Percentiles rank a stretch among this genome's conserved stretches.
Evolutionary conservation across 2,797 vertebrate genomes (phyloP).

Genomic region (Phyllotis vaccarum): DNA sequence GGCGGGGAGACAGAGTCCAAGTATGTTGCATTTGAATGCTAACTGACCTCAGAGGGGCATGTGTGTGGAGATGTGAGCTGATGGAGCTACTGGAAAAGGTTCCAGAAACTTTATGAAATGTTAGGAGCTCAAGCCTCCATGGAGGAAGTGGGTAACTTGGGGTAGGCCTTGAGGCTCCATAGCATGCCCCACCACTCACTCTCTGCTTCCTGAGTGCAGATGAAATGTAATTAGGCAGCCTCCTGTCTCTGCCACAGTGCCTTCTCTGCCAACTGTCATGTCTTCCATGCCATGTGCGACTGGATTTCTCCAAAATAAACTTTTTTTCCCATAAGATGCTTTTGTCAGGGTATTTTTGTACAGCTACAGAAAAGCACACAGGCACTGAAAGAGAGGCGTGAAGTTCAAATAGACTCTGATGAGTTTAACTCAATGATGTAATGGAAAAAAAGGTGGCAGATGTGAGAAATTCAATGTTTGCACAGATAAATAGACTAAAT

Average conservation of each 20-base stretch:
- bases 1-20: not conserved
- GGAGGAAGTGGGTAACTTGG: not conserved
- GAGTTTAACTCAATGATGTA: not conserved
- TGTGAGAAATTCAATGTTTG: not conserved
- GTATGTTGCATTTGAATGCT: not conserved
- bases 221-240: too few species aligned
- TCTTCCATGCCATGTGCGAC: not conserved
- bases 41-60: too few species aligned
- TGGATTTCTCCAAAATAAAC: not conserved
- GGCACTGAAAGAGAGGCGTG: not conserved
- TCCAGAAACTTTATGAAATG: not conserved
- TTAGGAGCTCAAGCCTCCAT: not conserved
- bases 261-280: too few species aligned
- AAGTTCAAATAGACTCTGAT: not conserved
- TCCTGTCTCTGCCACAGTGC: not conserved
- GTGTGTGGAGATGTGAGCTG: not conserved
- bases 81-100: not conserved
- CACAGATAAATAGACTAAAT: not conserved
- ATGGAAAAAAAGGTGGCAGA: not conserved
- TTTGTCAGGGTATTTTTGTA: not conserved
- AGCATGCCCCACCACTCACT: not conserved
- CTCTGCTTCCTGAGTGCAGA: not conserved
- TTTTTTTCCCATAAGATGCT: not conserved
- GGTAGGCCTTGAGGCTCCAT: not conserved
- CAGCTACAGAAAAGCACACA: not conserved